Evolutionary conservation across 2,113 vertebrate genomes (phyloP), one percentile per base, ranked within the genome.

Genomic region (Calyptommatus sinebrachiatus): DNA sequence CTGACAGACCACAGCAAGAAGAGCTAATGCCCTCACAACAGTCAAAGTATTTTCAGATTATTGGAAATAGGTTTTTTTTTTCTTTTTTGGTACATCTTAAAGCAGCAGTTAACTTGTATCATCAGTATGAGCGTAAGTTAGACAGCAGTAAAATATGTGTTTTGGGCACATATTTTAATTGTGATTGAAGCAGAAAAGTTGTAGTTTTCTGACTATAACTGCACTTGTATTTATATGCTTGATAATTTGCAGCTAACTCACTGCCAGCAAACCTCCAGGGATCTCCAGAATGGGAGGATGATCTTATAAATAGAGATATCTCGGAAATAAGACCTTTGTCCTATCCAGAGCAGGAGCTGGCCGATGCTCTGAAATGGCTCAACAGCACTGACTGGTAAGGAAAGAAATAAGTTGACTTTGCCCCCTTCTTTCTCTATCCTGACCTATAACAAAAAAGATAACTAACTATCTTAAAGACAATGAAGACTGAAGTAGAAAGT

Each of bases 351-450:
- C 85, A 93, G 31, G 90, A 8, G 1, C 21, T 95, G 86, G 69
- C 82, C 0, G 78, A 88, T 0, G 88, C 86, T 0, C 86, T 96
- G 0, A 68, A 77, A 14, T 84, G 85, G 71, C 87, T 95, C 6
- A 73, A 71, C 67, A 91, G 88, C 1, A 79, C 76, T 0, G 87
- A 96, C 82, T 95, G 94, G 94, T 95, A 88, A 94, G 94, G 73
- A 70, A 87, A 93, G 93, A 53, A 65, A 57, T 14, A 29, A 3
- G 1, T 7, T 26, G 41, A 20, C 18, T 24, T 61, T 20, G 2
- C 2, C 24, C 29, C 8, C 22, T 28, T n/a, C 24, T 1, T 26
- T 73, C 29, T 57, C 53, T 74, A 21, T 22, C 24, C 10, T 61
- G 24, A 14, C 53, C 12, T 14, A n/a, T 41, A 35, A 24, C 31